Percentiles rank a stretch among this genome's conserved stretches.
These are phyloP conservation scores for Lepidonotus clava DNA, from an alignment of 2,888 invertebrate genomes.

Conservation along the genomic window DNA sequence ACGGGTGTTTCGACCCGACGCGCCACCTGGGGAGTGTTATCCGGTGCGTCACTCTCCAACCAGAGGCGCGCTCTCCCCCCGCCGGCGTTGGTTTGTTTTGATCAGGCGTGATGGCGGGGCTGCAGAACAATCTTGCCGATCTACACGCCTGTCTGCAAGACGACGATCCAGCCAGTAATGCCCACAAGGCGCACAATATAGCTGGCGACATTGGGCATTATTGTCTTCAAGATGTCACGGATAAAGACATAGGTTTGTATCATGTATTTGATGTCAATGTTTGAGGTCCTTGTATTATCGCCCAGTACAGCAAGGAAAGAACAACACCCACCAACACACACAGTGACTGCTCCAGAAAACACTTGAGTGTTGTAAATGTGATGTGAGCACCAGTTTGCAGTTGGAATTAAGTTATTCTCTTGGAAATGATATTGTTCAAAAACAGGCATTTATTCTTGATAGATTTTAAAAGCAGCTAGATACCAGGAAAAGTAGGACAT, in stretches of 20 bases:
- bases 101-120: slow-evolving; percentile 7
- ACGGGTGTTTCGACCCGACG: no score
- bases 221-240: slow-evolving; percentile 73
- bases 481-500: no score
- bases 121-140: slow-evolving; percentile 49
- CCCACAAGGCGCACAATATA: slow-evolving; percentile 66
- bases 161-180: slow-evolving; percentile 21
- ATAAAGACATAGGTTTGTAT: slow-evolving; percentile 72
- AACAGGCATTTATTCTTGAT: no score
- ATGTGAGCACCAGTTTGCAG: no score
- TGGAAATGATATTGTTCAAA: no score
- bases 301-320: neutral
- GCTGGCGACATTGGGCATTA: slow-evolving; percentile 73
- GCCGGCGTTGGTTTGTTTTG: neutral
- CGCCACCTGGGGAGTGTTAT: no score
- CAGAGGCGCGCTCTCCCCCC: neutral
- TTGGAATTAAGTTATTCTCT: no score
- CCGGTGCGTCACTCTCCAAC: no score
- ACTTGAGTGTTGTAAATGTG: neutral
- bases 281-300: neutral
- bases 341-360: neutral
- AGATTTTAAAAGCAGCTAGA: no score
- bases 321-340: neutral
- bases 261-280: neutral
- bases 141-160: slow-evolving; percentile 51